Evolutionary conservation across 2,888 invertebrate species (phyloP).

Genomic region (Phortica okadai): DNA sequence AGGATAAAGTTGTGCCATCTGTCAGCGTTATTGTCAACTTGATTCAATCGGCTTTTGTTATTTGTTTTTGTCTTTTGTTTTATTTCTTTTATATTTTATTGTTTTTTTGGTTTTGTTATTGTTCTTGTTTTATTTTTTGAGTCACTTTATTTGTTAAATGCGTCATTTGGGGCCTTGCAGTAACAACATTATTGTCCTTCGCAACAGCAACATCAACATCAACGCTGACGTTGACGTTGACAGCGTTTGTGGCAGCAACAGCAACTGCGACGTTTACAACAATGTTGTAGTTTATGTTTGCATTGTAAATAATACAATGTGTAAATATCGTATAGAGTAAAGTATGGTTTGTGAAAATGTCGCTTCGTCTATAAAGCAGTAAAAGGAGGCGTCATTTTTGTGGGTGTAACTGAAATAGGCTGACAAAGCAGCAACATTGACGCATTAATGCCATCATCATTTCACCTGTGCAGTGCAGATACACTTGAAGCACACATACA

Average conservation of each 20-base stretch:
- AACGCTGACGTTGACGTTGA: not conserved
- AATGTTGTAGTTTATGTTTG: conserved; percentile 48
- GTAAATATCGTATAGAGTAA: conserved; percentile 49
- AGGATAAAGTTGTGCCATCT: conserved; percentile 58
- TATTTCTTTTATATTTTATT: not conserved
- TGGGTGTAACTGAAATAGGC: not conserved
- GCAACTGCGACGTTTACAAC: conserved; percentile 33
- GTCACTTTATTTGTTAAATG: conserved; percentile 11
- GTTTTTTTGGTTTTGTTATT: not conserved
- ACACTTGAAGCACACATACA: not conserved
- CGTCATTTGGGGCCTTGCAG: conserved; percentile 21
- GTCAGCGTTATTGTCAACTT: conserved; percentile 66
- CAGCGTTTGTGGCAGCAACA: conserved; percentile 44
- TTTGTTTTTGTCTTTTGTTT: not conserved
- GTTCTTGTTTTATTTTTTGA: conserved; percentile 4
- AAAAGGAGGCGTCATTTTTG: not conserved
- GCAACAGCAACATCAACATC: conserved; percentile 4
- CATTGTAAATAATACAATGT: conserved; percentile 64
- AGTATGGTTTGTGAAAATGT: not conserved
- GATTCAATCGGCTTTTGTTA: conserved; percentile 8
- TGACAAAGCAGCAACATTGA: conserved; percentile 50
- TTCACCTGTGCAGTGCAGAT: conserved; percentile 41
- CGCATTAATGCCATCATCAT: conserved; percentile 67
- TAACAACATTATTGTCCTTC: not conserved
- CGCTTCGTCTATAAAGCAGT: no score